These are phyloP conservation scores for Sebastes kiyomatsui DNA, from an alignment of 2,797 vertebrate species.

Conservation along the genomic window DNA sequence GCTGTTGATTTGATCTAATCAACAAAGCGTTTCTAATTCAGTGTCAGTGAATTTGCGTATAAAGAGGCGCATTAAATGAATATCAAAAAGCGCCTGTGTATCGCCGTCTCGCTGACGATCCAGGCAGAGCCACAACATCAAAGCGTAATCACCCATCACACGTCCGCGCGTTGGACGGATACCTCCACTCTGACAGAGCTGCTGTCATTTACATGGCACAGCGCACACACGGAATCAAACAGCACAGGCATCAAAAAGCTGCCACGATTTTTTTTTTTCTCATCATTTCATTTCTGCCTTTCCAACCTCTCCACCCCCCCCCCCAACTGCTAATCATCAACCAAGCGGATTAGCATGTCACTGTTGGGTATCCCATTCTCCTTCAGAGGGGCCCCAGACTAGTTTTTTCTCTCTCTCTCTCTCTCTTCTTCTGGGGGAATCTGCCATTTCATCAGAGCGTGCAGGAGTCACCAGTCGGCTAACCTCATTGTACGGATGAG, in stretches of 20 bases:
- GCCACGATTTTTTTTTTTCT: constrained; percentile 34
- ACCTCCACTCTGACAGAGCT: constrained; percentile 54
- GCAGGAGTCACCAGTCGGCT: constrained; percentile 69
- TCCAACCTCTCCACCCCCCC: constrained; percentile 21
- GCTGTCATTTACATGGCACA: constrained; percentile 69
- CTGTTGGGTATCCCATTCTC: constrained; percentile 62
- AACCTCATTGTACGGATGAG: constrained; percentile 60
- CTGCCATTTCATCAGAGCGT: constrained; percentile 66
- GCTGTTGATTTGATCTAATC: constrained; percentile 17
- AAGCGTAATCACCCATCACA: constrained; percentile 68
- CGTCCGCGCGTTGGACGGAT: constrained; percentile 59
- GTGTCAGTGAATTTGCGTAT: constrained; percentile 19
- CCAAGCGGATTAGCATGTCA: constrained; percentile 55
- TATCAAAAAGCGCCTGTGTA: constrained; percentile 39
- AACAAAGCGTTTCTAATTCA: constrained; percentile 39
- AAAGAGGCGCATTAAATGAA: constrained; percentile 51
- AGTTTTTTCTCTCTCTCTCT: not conserved
- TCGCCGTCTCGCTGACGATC: constrained; percentile 18
- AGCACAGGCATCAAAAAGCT: constrained; percentile 75
- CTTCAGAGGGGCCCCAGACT: constrained; percentile 58
- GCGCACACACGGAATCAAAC: constrained; percentile 65
- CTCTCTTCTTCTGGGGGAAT: constrained; percentile 32
- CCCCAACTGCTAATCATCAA: constrained; percentile 46
- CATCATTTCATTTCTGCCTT: constrained; percentile 44
- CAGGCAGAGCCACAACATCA: constrained; percentile 63